Evolutionary conservation across 1,140 invertebrate genomes (phyloP).

Genomic region (Callitettix versicolor): DNA sequence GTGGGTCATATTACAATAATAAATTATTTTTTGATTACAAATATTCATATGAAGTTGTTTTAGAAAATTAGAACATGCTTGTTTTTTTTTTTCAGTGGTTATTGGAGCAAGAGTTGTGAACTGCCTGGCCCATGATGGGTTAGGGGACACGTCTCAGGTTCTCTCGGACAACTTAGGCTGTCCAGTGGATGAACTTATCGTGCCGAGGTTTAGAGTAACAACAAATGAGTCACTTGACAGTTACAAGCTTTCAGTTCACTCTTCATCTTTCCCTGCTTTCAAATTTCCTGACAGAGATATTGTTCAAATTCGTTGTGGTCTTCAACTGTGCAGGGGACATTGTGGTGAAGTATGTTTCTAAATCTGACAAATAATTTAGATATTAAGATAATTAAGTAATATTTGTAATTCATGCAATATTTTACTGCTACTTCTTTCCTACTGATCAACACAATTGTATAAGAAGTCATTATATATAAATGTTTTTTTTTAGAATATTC

Average conservation of each 20-base stretch:
- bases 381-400: background rate
- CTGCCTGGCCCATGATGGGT: constrained; percentile 60
- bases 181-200: constrained; percentile 53
- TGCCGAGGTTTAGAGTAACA: constrained; percentile 26
- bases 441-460: background rate
- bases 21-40: no score
- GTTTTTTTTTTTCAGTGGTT: constrained; percentile 36
- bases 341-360: constrained; percentile 45
- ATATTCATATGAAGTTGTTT: no score
- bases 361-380: constrained; percentile 31
- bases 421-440: no score
- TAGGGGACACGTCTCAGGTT: constrained; percentile 55
- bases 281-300: constrained; percentile 66
- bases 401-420: background rate
- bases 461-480: background rate
- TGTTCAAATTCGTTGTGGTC: constrained; percentile 53
- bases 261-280: constrained; percentile 53
- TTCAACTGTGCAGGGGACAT: constrained; percentile 52
- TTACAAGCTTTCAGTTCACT: background rate
- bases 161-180: constrained; percentile 58
- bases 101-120: constrained; percentile 60
- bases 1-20: no score
- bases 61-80: no score
- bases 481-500: no score
- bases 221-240: background rate